Percentiles rank a stretch among this genome's conserved stretches.
phyloP scores from a whole-genome alignment of 2,888 invertebrate species.

The Dryocosmus kuriphilus region DNA sequence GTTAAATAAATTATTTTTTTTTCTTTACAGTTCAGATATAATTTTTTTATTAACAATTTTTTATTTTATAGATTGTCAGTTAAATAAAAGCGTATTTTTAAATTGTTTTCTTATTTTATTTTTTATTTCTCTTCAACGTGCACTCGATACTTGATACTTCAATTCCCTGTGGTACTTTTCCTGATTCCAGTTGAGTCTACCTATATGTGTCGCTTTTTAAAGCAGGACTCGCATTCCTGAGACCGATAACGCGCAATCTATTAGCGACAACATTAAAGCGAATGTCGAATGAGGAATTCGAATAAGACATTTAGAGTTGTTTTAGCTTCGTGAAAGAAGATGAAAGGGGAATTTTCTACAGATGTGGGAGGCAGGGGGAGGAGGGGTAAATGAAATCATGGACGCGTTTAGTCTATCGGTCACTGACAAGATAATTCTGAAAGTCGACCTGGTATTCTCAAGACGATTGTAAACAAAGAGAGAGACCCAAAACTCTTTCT shows the following conservation, averaged over 20 bases:
- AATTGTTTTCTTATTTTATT: too few relatives aligned
- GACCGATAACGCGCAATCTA: constrained; percentile 57
- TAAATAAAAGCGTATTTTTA: too few relatives aligned
- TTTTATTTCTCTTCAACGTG: constrained; percentile 4
- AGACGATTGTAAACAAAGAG: constrained; percentile 31
- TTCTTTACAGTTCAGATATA: too few relatives aligned
- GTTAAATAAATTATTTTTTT: too few relatives aligned
- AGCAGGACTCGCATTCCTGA: constrained; percentile 54
- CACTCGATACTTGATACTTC: background rate
- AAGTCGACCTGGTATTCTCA: constrained; percentile 29
- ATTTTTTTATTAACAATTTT: too few relatives aligned
- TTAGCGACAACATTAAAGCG: constrained; percentile 56
- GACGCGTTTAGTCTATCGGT: constrained; percentile 27
- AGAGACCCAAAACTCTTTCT: constrained; percentile 18
- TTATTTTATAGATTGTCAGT: too few relatives aligned
- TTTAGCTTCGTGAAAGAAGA: constrained; percentile 32
- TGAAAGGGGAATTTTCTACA: constrained; percentile 18
- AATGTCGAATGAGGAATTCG: constrained; percentile 41
- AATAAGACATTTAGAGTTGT: constrained; percentile 38
- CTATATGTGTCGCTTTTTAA: constrained; percentile 48
- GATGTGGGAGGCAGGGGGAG: background rate
- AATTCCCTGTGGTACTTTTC: constrained; percentile 30
- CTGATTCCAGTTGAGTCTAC: constrained; percentile 1
- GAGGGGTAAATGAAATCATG: background rate
- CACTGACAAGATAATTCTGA: constrained; percentile 36